These are phyloP conservation scores for Mya arenaria DNA, from an alignment of 1,140 invertebrate species.

Conservation along the genomic window DNA sequence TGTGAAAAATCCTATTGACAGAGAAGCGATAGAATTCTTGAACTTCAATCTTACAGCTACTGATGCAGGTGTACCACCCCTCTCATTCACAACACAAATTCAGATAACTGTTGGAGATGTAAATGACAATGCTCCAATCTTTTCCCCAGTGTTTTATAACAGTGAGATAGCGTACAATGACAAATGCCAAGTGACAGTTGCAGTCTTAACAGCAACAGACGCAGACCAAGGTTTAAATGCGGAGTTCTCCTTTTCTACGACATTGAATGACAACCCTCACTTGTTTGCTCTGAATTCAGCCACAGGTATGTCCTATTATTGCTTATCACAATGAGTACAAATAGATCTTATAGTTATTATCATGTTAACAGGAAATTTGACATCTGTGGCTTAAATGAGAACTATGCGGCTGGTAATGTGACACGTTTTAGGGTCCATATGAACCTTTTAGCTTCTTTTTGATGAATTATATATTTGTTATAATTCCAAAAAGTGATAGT, in stretches of 20 bases:
- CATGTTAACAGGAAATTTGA: no score
- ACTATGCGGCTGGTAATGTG: no score
- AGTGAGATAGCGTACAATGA: conserved; percentile 66
- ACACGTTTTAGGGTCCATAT: no score
- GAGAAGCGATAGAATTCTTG: conserved; percentile 91
- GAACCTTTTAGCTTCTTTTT: no score
- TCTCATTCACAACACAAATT: conserved; percentile 55
- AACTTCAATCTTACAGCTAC: conserved; percentile 91
- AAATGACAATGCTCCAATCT: conserved; percentile 59
- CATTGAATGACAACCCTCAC: conserved; percentile 46
- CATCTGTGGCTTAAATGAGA: no score
- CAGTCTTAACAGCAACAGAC: conserved; percentile 66
- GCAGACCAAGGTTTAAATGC: conserved; percentile 68
- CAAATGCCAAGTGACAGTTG: conserved; percentile 57
- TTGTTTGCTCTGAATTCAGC: conserved; percentile 59
- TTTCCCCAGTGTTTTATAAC: conserved; percentile 68
- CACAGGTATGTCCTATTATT: conserved; percentile 59
- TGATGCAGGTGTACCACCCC: conserved; percentile 56
- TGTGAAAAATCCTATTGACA: conserved; percentile 87
- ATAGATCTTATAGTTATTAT: no score
- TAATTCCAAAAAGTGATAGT: no score
- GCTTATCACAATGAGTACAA: no score
- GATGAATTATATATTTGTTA: no score
- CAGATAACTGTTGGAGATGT: conserved; percentile 54
- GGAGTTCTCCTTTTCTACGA: conserved; percentile 59